Conservation (phyloP, 2,888 invertebrate genomes). For the Epinotia brunnichana region DNA sequence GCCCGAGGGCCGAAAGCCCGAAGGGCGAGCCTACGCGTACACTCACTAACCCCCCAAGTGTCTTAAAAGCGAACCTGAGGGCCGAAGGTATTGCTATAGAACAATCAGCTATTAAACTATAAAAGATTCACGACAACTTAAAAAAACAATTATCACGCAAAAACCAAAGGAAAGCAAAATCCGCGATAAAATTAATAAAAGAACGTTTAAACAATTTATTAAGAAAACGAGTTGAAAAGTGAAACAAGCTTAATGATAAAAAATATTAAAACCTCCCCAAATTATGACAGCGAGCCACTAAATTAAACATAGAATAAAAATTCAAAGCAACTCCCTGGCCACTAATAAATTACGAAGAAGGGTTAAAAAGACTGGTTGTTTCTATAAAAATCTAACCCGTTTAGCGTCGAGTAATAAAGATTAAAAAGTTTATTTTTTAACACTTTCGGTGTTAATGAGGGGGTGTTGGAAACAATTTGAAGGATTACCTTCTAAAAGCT, state of each 20-base stretch:
- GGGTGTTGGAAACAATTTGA: constrained; percentile 84
- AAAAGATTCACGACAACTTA: background rate
- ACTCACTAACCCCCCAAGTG: too few species aligned
- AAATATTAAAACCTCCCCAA: constrained; percentile 60
- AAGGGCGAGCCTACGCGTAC: too few species aligned
- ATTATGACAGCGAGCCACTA: constrained; percentile 68
- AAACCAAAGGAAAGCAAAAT: background rate
- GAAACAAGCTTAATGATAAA: constrained; percentile 34
- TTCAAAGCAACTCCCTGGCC: constrained; percentile 70
- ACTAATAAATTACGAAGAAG: constrained; percentile 76
- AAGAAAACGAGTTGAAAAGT: constrained; percentile 28
- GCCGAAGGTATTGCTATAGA: too few species aligned
- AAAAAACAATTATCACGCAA: background rate
- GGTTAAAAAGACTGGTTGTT: constrained; percentile 79
- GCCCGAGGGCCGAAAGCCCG: too few species aligned
- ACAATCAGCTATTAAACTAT: background rate
- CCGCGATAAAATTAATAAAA: background rate
- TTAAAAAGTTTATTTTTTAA: constrained; percentile 84
- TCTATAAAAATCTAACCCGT: constrained; percentile 82
- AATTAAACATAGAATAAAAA: constrained; percentile 72
- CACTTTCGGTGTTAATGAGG: constrained; percentile 84
- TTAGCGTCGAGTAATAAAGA: constrained; percentile 83
- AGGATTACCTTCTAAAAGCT: constrained; percentile 84
- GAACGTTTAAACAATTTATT: constrained; percentile 11
- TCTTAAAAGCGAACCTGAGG: too few species aligned